Percentiles rank a stretch among this genome's conserved stretches.
phyloP scores from a whole-genome alignment of 2,797 vertebrate species.

The Phaenicophaeus curvirostris region DNA sequence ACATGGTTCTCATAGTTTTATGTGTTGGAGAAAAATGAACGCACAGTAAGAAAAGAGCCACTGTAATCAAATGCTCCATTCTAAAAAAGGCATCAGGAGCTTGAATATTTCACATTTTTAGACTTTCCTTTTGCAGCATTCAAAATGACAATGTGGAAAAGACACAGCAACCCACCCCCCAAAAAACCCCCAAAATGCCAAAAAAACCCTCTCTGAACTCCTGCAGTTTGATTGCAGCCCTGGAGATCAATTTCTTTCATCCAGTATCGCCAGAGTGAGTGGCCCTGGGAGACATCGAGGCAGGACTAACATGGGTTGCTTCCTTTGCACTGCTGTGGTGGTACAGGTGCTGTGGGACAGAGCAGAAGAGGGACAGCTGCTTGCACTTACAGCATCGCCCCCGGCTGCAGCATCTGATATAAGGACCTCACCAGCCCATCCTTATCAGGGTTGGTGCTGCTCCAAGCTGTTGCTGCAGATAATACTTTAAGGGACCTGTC shows the following conservation, averaged over 20 bases:
- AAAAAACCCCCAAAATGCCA: background rate
- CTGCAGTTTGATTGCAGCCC: background rate
- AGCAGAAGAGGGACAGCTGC: background rate
- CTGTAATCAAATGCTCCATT: background rate
- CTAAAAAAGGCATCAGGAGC: background rate
- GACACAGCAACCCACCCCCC: background rate
- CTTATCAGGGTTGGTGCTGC: background rate
- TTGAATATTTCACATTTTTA: background rate
- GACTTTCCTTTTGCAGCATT: background rate
- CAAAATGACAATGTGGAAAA: background rate
- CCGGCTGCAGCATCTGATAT: background rate
- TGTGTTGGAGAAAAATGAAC: background rate
- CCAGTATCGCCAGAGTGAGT: background rate
- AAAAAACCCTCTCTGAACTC: background rate
- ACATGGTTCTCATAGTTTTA: background rate
- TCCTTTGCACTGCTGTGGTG: rapidly evolving
- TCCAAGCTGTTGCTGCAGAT: background rate
- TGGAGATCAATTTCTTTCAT: background rate
- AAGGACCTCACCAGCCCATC: background rate
- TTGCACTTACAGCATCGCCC: background rate
- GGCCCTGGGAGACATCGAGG: background rate
- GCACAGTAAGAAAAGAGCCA: background rate
- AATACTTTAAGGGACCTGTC: background rate
- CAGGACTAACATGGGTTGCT: background rate
- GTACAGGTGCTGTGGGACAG: background rate